Percentiles rank a stretch among this genome's conserved stretches.
These are phyloP conservation scores for Pantherophis vulpinus DNA, from an alignment of 2,797 vertebrate species.

Conservation along the genomic window DNA sequence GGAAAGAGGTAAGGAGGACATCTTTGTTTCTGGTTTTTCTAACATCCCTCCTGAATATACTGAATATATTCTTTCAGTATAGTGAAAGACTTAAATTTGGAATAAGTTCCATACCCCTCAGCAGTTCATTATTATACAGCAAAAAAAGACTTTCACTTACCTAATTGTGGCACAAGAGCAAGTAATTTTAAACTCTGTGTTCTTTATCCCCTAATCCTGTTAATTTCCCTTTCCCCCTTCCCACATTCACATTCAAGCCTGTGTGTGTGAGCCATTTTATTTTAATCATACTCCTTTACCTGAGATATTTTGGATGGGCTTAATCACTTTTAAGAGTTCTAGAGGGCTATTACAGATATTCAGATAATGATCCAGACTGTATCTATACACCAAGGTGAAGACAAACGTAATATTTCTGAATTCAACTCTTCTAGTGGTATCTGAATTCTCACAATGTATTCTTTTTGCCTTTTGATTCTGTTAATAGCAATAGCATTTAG, in stretches of 20 bases:
- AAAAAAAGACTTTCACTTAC: not conserved
- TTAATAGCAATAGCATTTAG: not conserved
- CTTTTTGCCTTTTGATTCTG: not conserved
- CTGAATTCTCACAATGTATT: not conserved
- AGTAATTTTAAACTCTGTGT: not conserved
- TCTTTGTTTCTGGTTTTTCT: not conserved
- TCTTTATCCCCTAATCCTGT: not conserved
- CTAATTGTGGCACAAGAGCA: not conserved
- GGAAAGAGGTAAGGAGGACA: not conserved
- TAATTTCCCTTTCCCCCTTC: not conserved
- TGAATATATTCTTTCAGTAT: too few species aligned
- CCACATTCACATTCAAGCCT: not conserved
- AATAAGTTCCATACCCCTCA: not conserved
- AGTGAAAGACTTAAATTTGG: not conserved
- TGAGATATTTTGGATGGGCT: not conserved
- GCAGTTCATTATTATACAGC: not conserved
- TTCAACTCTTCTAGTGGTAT: not conserved
- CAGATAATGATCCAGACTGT: not conserved
- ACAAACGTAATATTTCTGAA: not conserved
- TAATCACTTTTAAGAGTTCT: not conserved
- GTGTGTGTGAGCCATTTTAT: not conserved
- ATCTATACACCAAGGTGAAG: not conserved
- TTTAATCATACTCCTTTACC: not conserved
- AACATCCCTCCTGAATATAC: not conserved
- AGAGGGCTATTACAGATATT: not conserved